Conservation (phyloP, 2,888 invertebrate species). For the Caenorhabditis macrosperma region DNA sequence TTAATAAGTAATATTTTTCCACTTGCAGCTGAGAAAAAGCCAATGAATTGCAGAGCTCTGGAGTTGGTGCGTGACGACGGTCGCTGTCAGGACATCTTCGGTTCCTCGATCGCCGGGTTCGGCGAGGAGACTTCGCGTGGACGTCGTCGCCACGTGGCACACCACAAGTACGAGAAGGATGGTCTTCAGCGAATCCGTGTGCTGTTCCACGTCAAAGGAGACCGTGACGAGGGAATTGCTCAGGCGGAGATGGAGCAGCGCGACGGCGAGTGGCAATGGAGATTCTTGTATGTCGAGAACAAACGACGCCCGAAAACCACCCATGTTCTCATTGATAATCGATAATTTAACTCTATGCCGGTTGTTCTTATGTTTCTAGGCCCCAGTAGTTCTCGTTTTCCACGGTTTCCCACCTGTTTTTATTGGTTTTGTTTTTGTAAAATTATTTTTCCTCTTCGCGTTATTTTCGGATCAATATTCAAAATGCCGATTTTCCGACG, state of each 20-base stretch:
- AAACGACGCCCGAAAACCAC: slow-evolving; percentile 68
- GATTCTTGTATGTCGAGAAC: slow-evolving; percentile 74
- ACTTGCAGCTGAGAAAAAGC: background rate
- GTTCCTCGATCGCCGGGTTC: slow-evolving; percentile 71
- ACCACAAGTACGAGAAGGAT: slow-evolving; percentile 74
- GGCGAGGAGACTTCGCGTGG: slow-evolving; percentile 71
- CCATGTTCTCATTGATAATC: slow-evolving; percentile 76
- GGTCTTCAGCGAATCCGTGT: slow-evolving; percentile 76
- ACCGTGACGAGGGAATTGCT: slow-evolving; percentile 72
- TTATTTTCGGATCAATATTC: background rate
- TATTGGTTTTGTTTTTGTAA: slow-evolving; percentile 6
- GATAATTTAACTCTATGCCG: slow-evolving; percentile 48
- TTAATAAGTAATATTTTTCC: slow-evolving; percentile 61
- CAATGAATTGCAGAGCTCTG: slow-evolving; percentile 59
- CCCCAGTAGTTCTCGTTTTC: background rate
- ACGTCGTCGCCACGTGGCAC: slow-evolving; percentile 72
- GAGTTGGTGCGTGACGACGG: slow-evolving; percentile 72
- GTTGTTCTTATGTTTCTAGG: slow-evolving; percentile 9
- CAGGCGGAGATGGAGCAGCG: slow-evolving; percentile 75
- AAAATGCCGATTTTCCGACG: background rate
- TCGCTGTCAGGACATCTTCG: slow-evolving; percentile 74
- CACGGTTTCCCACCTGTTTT: too few species aligned
- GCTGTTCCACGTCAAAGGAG: slow-evolving; percentile 76
- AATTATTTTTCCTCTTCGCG: background rate
- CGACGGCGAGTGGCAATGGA: slow-evolving; percentile 72